Conservation (phyloP, 2,113 vertebrate genomes). For the Trematomus loennbergii region DNA sequence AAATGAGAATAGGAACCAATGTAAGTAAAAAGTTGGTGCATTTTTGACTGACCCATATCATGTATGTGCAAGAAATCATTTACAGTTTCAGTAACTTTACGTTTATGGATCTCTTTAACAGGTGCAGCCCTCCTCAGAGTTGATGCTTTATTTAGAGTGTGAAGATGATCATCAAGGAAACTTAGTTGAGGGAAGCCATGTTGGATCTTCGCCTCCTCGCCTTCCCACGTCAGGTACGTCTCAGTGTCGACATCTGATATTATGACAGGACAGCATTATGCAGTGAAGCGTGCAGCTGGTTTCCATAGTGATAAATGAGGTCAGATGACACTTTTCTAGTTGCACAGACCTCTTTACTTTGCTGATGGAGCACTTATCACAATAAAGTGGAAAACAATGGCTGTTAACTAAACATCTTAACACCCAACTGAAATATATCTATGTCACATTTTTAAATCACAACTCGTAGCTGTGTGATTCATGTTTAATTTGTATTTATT, state of each 20-base stretch:
- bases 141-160: constrained; percentile 38
- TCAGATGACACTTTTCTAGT: constrained; percentile 52
- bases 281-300: constrained; percentile 34
- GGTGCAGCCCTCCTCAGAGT: constrained; percentile 53
- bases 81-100: neutral
- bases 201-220: constrained; percentile 38
- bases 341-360: constrained; percentile 27
- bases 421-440: neutral
- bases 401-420: neutral
- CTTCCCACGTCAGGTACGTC: constrained; percentile 47
- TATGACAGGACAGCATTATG: constrained; percentile 17
- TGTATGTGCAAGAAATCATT: neutral
- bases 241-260: constrained; percentile 56
- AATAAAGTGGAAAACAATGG: neutral
- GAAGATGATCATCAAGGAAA: constrained; percentile 36
- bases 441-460: neutral
- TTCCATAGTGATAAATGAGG: constrained; percentile 40
- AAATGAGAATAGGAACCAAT: constrained; percentile 74
- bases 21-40: constrained; percentile 54
- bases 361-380: constrained; percentile 18
- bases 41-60: neutral
- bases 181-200: constrained; percentile 32
- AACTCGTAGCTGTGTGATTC: neutral
- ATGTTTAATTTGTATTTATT: neutral
- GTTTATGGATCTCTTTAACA: constrained; percentile 37